Evolutionary conservation across 2,797 vertebrate species (phyloP), one percentile per base, ranked within the genome.

Genomic region (Poeciliopsis infans): DNA sequence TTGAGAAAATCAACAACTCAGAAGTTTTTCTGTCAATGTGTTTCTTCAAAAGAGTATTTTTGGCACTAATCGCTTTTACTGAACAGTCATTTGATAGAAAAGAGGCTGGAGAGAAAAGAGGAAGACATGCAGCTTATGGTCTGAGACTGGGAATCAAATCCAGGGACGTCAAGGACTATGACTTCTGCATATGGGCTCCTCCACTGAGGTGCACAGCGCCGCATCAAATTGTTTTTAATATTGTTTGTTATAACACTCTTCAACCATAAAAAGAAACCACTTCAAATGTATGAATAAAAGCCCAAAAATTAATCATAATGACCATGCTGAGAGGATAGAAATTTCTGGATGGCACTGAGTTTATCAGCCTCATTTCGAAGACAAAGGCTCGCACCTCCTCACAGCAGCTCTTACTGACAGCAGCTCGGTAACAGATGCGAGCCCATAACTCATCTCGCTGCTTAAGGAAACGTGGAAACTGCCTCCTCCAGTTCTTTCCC

Each of bases 341-440:
- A 83, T 72, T 20, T 72, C 68, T 28, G 45, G 47, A 18, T 46
- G 39, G 78, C 64, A 33, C n/a, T 25, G 13, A 23, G 79, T 80
- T 82, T 41, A 81, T 79, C 72, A 75, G 72, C 71, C 36, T 76
- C 53, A 43, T 76, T 23, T 45, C 3, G 5, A 57, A 70, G 46
- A 72, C 41, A 82, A 51, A 69, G 75, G 12, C 0, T 64, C 1
- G 53, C 94, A 99, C 98, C 97, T 99, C 97, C 85, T 99, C 97
- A 88, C 98, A 99, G 94, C 97, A 99, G 87, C 95, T 95, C 85
- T 96, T 96, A 95, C 97, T 99, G 87, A 99, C 98, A 74, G 97
- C 96, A 78, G 98, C 98, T 91, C 97, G 95, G 94, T 96, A 98
- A 87, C 96, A 94, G 75, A 99, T 97, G 86, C 97, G 97, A 76